These are phyloP conservation scores for Poeciliopsis occidentalis DNA, from an alignment of 2,113 vertebrate species.

Conservation along the genomic window DNA sequence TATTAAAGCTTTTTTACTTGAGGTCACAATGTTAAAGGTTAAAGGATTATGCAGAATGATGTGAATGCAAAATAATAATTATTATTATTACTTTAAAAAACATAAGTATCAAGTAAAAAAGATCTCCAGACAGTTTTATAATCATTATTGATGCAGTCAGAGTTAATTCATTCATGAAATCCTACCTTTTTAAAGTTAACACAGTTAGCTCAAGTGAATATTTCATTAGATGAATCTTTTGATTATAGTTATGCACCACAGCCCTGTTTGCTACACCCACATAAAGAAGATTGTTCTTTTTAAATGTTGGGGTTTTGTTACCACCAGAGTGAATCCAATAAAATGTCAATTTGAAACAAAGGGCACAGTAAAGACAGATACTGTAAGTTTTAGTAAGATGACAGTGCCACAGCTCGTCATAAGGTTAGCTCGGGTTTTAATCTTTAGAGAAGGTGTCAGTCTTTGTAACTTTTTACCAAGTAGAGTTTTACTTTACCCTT, in stretches of 20 bases:
- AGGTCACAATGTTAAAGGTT: constrained; percentile 40
- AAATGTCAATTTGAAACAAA: neutral
- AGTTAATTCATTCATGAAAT: neutral
- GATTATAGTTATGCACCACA: neutral
- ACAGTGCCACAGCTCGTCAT: no score
- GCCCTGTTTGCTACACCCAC: neutral
- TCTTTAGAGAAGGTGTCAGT: neutral
- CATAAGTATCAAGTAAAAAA: neutral
- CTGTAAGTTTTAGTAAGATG: neutral
- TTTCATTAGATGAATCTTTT: neutral
- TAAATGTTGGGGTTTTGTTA: neutral
- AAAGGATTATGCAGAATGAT: constrained; percentile 47
- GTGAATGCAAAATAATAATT: constrained; percentile 29
- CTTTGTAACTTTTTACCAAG: no score
- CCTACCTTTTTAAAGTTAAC: neutral
- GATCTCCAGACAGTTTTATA: neutral
- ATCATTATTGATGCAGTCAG: neutral
- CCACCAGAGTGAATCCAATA: neutral
- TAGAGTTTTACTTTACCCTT: no score
- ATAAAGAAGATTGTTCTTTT: neutral
- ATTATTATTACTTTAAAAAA: constrained; percentile 14
- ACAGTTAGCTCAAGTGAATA: neutral
- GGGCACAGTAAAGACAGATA: neutral
- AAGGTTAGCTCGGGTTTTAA: neutral
- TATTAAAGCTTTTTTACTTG: constrained; percentile 26